Evolutionary conservation across 2,797 vertebrate genomes (phyloP).

Genomic region (Sparus aurata): DNA sequence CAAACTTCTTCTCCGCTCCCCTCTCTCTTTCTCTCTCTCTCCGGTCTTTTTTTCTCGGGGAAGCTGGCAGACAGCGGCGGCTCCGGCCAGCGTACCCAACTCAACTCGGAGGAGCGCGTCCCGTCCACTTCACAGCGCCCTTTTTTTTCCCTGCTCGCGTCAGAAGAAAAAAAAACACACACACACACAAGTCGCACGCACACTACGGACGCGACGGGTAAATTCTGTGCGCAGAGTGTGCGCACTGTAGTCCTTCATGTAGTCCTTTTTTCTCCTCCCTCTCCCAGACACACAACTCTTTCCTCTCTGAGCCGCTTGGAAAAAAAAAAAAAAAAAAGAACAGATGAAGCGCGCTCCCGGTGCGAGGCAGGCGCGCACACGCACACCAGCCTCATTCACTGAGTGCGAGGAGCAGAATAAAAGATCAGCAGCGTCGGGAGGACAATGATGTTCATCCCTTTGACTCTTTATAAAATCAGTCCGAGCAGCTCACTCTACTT

Average conservation of each 20-base stretch:
- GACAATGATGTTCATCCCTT: neutral
- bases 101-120: constrained; percentile 62
- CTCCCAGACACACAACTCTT: constrained; percentile 68
- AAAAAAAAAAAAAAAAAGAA: constrained; percentile 43
- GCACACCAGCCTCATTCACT: constrained; percentile 75
- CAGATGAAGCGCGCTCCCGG: constrained; percentile 66
- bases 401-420: constrained; percentile 5
- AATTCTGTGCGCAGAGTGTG: constrained; percentile 32
- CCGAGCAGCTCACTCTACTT: too few species aligned
- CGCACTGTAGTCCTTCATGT: constrained; percentile 62
- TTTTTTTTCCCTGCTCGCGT: constrained; percentile 26
- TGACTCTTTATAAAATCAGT: too few species aligned
- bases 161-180: constrained; percentile 1
- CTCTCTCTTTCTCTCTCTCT: constrained; percentile 50
- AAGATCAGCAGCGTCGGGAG: neutral
- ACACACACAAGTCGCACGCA: neutral
- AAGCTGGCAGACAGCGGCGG: constrained; percentile 54
- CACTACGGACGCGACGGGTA: constrained; percentile 42
- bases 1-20: constrained; percentile 47
- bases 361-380: constrained; percentile 65
- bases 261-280: constrained; percentile 73
- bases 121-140: constrained; percentile 54
- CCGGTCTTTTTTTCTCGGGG: constrained; percentile 49
- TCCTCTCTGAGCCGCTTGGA: constrained; percentile 62
- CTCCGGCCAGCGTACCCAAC: constrained; percentile 44